These are phyloP conservation scores for Trichacis sp. DNA, from an alignment of 2,888 invertebrate genomes.

Conservation along the genomic window DNA sequence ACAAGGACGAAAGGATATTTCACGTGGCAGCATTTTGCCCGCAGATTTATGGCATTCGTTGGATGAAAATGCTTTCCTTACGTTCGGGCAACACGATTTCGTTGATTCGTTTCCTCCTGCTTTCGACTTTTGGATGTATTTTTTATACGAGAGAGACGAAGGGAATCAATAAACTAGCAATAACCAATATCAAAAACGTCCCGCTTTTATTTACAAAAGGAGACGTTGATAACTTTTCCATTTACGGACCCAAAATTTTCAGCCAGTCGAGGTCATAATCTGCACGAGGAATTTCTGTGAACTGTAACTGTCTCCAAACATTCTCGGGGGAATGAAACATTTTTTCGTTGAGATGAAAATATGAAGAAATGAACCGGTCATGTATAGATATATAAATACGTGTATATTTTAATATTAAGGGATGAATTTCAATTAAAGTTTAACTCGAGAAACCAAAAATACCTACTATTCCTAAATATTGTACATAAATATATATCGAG, in stretches of 20 bases:
- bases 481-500: background rate
- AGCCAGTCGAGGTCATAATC: conserved; percentile 16
- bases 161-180: background rate
- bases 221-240: background rate
- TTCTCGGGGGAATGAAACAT: conserved; percentile 9
- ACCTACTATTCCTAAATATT: background rate
- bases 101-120: background rate
- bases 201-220: background rate
- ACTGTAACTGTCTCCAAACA: conserved; percentile 21
- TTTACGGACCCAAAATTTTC: conserved; percentile 1
- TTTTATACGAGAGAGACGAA: background rate
- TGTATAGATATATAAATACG: background rate
- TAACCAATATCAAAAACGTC: background rate
- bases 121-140: background rate
- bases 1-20: too few species aligned
- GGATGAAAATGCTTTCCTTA: background rate
- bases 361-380: conserved; percentile 7
- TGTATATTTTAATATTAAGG: conserved; percentile 3
- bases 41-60: background rate
- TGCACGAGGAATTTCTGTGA: conserved; percentile 13
- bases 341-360: conserved; percentile 23
- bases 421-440: background rate
- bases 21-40: background rate
- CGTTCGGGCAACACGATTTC: too few species aligned
- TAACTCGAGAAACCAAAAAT: background rate